Conservation (phyloP, 2,888 invertebrate genomes). For the Diadromus collaris region DNA sequence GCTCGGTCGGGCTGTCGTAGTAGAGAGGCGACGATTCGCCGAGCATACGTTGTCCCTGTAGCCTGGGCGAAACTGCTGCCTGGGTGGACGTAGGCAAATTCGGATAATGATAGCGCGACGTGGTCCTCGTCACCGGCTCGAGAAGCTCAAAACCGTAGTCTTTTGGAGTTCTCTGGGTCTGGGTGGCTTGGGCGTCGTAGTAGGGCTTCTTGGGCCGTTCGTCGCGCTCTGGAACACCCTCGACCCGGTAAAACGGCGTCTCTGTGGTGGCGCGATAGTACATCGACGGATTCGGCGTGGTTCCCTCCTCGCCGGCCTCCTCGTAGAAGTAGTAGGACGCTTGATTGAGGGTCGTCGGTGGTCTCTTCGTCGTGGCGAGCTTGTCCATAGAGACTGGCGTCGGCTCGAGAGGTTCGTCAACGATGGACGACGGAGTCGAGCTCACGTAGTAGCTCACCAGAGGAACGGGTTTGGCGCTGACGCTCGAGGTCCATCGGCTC, state of each 20-base stretch:
- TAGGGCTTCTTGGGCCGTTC: slow-evolving; percentile 64
- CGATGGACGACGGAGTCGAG: slow-evolving; percentile 77
- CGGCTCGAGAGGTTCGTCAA: slow-evolving; percentile 72
- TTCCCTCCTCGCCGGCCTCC: slow-evolving; percentile 79
- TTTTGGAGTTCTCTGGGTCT: slow-evolving; percentile 66
- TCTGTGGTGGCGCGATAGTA: slow-evolving; percentile 72
- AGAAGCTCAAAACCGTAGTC: slow-evolving; percentile 72
- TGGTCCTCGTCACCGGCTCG: slow-evolving; percentile 70
- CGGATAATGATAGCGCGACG: slow-evolving; percentile 69
- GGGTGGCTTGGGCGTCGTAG: slow-evolving; percentile 66
- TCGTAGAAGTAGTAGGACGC: slow-evolving; percentile 87
- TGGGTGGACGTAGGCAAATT: slow-evolving; percentile 63
- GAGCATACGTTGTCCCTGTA: slow-evolving; percentile 68
- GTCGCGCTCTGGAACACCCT: slow-evolving; percentile 34
- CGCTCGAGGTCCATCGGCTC: slow-evolving; percentile 76
- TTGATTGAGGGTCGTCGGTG: slow-evolving; percentile 67
- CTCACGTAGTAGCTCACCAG: slow-evolving; percentile 84
- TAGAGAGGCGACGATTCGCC: slow-evolving; percentile 68
- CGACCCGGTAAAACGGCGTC: slow-evolving; percentile 59
- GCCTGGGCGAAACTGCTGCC: slow-evolving; percentile 59
- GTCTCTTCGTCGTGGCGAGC: slow-evolving; percentile 66
- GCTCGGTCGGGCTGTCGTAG: slow-evolving; percentile 69
- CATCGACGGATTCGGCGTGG: slow-evolving; percentile 67
- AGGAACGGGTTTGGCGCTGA: slow-evolving; percentile 84
- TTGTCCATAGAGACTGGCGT: slow-evolving; percentile 72